phyloP scores from a whole-genome alignment of 2,797 vertebrate genomes.

The Setipinna tenuifilis region DNA sequence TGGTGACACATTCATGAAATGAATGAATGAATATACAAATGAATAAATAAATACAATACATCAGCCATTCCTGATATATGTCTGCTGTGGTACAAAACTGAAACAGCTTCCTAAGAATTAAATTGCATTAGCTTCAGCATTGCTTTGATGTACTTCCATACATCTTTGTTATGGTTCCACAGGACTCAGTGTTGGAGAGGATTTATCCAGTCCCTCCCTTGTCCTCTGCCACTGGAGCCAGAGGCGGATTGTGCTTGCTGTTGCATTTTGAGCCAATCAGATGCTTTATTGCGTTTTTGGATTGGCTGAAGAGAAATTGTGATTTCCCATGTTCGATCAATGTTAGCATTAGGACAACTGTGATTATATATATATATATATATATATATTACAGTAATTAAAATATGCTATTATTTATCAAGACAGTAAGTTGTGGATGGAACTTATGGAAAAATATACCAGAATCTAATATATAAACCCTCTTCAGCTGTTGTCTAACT shows the following conservation, averaged over 20 bases:
- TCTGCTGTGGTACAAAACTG: not conserved
- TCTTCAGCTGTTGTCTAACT: not conserved
- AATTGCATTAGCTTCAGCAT: not conserved
- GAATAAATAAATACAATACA: not conserved
- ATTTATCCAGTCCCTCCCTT: not conserved
- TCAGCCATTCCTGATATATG: not conserved
- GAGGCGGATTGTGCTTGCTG: not conserved
- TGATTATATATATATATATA: not conserved
- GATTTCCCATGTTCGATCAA: not conserved
- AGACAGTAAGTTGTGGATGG: too few species aligned
- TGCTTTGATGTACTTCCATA: not conserved
- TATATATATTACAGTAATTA: not conserved
- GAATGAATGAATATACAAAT: not conserved
- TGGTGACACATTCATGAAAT: not conserved
- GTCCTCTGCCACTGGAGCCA: not conserved
- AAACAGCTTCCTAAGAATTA: not conserved
- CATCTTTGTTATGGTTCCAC: not conserved
- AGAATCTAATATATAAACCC: not conserved
- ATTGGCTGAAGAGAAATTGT: not conserved
- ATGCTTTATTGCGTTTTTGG: not conserved
- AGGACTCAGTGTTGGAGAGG: not conserved
- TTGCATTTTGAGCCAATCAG: not conserved
- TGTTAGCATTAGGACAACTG: not conserved
- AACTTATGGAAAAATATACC: not conserved
- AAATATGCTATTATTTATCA: not conserved